Conservation (phyloP, 2,888 invertebrate genomes). For the Synanthedon tipuliformis region DNA sequence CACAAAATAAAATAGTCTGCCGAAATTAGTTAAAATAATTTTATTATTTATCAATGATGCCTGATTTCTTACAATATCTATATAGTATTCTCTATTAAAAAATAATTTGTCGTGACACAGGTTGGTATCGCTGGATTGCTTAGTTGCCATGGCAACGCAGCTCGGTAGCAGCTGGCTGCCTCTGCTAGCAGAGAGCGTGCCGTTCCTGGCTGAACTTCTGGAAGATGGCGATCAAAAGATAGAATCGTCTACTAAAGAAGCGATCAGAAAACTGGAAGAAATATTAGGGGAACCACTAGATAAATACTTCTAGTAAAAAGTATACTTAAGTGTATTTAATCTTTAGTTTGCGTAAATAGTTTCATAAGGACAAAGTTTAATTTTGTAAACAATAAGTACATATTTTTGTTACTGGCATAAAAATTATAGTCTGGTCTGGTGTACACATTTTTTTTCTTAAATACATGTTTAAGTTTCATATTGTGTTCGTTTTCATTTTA, state of each 20-base stretch:
- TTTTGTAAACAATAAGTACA: no score
- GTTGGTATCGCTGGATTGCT: slow-evolving; percentile 76
- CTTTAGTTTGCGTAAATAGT: no score
- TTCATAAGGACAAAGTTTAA: no score
- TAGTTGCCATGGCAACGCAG: slow-evolving; percentile 84
- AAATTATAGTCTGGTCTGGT: no score
- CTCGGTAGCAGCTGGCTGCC: slow-evolving; percentile 90
- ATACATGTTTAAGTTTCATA: no score
- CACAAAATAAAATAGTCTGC: no score
- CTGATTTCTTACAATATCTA: no score
- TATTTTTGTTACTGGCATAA: no score
- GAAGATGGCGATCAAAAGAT: slow-evolving; percentile 90
- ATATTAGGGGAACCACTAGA: slow-evolving; percentile 91
- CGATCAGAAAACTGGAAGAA: slow-evolving; percentile 86
- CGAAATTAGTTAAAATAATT: no score
- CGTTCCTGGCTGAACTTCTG: slow-evolving; percentile 91
- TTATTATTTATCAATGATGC: not conserved
- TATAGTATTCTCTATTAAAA: not conserved
- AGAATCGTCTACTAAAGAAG: slow-evolving; percentile 82
- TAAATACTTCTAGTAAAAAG: slow-evolving; percentile 78
- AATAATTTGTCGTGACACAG: slow-evolving; percentile 38
- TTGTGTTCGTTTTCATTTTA: no score
- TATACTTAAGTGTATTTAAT: not conserved
- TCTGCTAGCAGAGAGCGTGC: slow-evolving; percentile 91
- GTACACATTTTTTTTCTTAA: no score